Conservation (phyloP, 2,113 vertebrate genomes). For the Parotia lawesii region DNA sequence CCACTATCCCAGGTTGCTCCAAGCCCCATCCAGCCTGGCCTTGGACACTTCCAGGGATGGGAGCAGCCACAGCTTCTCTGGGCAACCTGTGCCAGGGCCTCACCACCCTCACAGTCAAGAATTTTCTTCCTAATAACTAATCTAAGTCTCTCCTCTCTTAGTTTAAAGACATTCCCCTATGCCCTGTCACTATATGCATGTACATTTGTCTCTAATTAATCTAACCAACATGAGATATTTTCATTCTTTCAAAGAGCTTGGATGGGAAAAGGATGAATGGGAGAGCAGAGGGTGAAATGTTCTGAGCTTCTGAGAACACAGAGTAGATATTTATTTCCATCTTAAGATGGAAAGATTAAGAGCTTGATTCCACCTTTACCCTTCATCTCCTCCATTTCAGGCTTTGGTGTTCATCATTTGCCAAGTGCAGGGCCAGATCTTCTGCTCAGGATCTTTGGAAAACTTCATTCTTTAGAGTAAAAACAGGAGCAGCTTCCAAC, state of each 20-base stretch:
- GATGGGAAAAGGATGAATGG: neutral
- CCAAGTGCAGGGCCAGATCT: neutral
- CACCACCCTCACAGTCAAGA: accelerated
- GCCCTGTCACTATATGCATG: neutral
- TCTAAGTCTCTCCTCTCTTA: neutral
- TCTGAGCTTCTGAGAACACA: neutral
- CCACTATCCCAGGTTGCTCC: neutral
- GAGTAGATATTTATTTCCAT: neutral
- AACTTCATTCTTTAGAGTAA: neutral
- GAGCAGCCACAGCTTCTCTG: neutral
- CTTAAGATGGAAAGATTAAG: too few species aligned
- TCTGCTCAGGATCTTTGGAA: neutral
- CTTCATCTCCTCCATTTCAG: neutral
- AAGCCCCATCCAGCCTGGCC: accelerated
- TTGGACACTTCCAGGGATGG: neutral
- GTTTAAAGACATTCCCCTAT: neutral
- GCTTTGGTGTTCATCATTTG: neutral
- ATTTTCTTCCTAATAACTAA: neutral
- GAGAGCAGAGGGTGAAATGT: neutral
- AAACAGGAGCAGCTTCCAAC: neutral
- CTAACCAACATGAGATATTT: neutral
- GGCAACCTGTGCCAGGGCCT: neutral
- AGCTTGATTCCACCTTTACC: neutral
- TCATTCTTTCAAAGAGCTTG: neutral
- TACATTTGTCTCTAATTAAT: neutral